These are phyloP conservation scores for Gymnothorax javanicus DNA, from an alignment of 2,797 vertebrate species.

Conservation along the genomic window DNA sequence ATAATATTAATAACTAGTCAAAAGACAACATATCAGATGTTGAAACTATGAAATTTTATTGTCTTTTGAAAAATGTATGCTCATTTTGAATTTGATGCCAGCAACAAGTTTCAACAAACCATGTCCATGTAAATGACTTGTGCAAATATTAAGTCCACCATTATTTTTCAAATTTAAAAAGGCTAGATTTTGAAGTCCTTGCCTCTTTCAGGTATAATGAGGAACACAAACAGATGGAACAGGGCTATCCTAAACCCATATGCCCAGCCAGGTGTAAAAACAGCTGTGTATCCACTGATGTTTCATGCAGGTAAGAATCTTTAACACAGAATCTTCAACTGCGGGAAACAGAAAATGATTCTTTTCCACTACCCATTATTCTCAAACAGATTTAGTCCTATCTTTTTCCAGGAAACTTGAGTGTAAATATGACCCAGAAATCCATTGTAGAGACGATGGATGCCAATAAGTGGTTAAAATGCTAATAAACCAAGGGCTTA, in stretches of 20 bases:
- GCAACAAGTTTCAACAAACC: too few relatives aligned
- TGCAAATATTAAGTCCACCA: background rate
- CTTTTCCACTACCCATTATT: constrained; percentile 4
- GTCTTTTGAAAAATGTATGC: too few relatives aligned
- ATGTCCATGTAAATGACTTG: too few relatives aligned
- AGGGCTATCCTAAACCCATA: constrained; percentile 41
- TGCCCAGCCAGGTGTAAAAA: constrained; percentile 55
- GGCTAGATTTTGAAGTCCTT: background rate
- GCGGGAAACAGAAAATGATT: background rate
- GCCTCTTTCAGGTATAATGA: constrained; percentile 59
- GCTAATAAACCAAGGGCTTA: constrained; percentile 22
- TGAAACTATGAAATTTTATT: too few relatives aligned
- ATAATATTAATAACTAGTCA: too few relatives aligned
- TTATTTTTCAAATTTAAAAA: background rate
- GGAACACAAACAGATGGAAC: constrained; percentile 47
- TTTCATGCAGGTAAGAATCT: constrained; percentile 52
- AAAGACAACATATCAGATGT: too few relatives aligned
- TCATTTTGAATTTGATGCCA: too few relatives aligned
- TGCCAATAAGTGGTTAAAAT: constrained; percentile 57
- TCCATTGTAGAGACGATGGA: constrained; percentile 34
- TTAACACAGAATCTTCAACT: background rate
- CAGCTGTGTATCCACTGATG: constrained; percentile 58
- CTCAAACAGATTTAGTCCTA: constrained; percentile 51
- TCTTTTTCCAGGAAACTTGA: constrained; percentile 59
- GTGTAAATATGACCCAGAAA: constrained; percentile 56